phyloP scores from a whole-genome alignment of 1,140 invertebrate genomes.

The Magallana gigas region DNA sequence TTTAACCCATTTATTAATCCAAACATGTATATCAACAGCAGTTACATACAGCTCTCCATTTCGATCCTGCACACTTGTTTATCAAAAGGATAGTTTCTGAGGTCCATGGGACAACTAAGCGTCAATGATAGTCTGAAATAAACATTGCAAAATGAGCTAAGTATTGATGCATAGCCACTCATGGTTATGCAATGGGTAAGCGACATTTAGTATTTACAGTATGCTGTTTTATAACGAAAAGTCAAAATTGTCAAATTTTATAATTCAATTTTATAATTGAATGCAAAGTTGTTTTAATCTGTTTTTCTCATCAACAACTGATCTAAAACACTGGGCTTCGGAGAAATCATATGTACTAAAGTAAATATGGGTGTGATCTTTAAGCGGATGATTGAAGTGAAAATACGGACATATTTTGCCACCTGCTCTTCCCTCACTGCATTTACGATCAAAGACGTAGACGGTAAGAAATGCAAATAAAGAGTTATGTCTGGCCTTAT shows the following conservation, averaged over 20 bases:
- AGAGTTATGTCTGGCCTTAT: neutral
- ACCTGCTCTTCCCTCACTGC: neutral
- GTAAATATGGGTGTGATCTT: neutral
- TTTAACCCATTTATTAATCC: neutral
- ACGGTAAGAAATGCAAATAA: neutral
- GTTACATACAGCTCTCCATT: slow-evolving; percentile 97
- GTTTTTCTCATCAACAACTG: neutral
- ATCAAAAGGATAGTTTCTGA: slow-evolving; percentile 98
- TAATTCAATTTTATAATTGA: too few species aligned
- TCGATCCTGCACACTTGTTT: slow-evolving; percentile 99
- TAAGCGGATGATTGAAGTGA: slow-evolving; percentile 18
- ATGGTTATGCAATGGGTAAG: too few species aligned
- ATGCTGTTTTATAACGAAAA: too few species aligned
- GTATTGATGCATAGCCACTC: too few species aligned
- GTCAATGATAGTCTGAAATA: slow-evolving; percentile 92
- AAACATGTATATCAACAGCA: neutral
- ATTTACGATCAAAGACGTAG: neutral
- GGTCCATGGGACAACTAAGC: slow-evolving; percentile 98
- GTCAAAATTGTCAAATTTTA: too few species aligned
- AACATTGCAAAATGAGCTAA: neutral
- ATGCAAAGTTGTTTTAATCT: neutral
- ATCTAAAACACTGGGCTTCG: neutral
- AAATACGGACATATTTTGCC: neutral
- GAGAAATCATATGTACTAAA: slow-evolving; percentile 2
- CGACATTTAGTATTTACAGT: too few species aligned